Evolutionary conservation across 2,113 vertebrate genomes (phyloP).

Genomic region (Pardalotus punctatus): DNA sequence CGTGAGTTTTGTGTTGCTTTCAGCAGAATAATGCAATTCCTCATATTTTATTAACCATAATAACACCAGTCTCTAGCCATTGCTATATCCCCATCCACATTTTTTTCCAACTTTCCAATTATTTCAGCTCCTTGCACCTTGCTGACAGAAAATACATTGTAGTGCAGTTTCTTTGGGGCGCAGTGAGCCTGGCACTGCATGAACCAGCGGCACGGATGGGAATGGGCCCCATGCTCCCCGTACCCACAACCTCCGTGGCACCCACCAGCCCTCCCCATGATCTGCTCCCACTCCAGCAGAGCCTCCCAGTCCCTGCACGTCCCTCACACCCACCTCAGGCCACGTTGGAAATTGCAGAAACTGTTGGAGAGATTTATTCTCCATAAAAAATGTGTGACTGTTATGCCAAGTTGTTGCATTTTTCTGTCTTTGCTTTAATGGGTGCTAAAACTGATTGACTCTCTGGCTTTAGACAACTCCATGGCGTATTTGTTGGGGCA

Average conservation of each 20-base stretch:
- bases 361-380: background rate
- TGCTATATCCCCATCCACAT: constrained; percentile 60
- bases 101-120: constrained; percentile 55
- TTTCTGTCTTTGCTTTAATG: constrained; percentile 56
- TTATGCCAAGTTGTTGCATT: constrained; percentile 20
- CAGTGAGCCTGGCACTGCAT: background rate
- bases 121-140: constrained; percentile 44
- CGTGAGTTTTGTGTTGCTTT: background rate
- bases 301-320: background rate
- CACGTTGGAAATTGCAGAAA: background rate
- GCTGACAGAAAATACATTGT: constrained; percentile 42
- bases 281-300: background rate
- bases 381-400: background rate
- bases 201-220: background rate
- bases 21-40: constrained; percentile 65
- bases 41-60: constrained; percentile 74
- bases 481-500: constrained; percentile 28
- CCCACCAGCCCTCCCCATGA: background rate
- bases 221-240: fast-evolving
- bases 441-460: constrained; percentile 72
- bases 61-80: constrained; percentile 60
- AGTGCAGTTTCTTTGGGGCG: background rate
- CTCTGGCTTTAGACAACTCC: constrained; percentile 42
- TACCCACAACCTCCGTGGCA: background rate
- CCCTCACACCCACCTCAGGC: background rate